Evolutionary conservation across 1,140 invertebrate genomes (phyloP).

Genomic region (Macrobrachium nipponense): DNA sequence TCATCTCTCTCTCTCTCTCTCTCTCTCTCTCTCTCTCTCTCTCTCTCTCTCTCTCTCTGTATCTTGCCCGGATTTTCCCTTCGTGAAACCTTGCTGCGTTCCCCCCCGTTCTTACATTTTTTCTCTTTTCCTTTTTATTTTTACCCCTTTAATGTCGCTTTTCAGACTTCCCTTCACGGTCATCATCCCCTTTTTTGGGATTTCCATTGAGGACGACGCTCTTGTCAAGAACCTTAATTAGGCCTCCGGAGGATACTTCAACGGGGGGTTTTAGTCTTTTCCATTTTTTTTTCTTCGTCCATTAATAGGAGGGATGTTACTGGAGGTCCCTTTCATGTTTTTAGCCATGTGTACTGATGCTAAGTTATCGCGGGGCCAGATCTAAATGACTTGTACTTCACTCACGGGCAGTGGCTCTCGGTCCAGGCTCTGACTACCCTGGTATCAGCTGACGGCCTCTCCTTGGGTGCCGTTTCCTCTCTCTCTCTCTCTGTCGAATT

Average conservation of each 20-base stretch:
- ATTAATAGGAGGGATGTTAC: too few relatives aligned
- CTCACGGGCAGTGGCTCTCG: too few relatives aligned
- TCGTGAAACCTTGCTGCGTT: background rate
- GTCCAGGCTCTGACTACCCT: too few relatives aligned
- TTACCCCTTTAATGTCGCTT: background rate
- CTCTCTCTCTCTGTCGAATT: slow-evolving; percentile 6
- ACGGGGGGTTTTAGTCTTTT: too few relatives aligned
- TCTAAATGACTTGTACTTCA: too few relatives aligned
- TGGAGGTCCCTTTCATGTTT: too few relatives aligned
- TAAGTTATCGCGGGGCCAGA: too few relatives aligned
- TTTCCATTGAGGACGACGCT: background rate
- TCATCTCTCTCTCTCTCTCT: slow-evolving; percentile 18
- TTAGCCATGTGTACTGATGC: too few relatives aligned
- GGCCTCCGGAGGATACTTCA: too few relatives aligned
- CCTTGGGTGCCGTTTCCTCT: background rate
- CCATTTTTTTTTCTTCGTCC: too few relatives aligned
- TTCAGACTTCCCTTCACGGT: background rate
- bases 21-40: slow-evolving; percentile 24
- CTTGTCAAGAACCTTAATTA: too few relatives aligned
- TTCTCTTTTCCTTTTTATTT: slow-evolving; percentile 3
- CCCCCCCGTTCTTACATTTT: background rate
- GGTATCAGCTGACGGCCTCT: background rate
- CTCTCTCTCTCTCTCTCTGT: slow-evolving; percentile 1
- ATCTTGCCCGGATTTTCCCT: background rate
- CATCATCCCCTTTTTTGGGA: background rate